Conservation (phyloP, 2,888 invertebrate species). For the Dryadula phaetusa region DNA sequence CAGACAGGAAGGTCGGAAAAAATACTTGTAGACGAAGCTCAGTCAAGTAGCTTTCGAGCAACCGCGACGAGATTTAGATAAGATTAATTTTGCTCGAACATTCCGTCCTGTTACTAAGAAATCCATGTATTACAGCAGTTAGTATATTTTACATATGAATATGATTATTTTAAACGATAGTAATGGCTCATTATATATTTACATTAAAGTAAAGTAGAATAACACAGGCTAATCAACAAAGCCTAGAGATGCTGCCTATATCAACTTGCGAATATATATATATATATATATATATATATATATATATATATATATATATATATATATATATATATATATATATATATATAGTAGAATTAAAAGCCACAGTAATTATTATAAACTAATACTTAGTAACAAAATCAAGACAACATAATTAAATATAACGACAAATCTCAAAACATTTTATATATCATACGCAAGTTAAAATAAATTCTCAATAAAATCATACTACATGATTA, state of each 20-base stretch:
- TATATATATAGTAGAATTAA: too few relatives aligned
- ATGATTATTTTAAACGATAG: background rate
- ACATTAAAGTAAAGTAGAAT: too few relatives aligned
- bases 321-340: too few relatives aligned
- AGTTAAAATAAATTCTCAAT: background rate
- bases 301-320: too few relatives aligned
- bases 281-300: too few relatives aligned
- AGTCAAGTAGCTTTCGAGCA: conserved; percentile 29
- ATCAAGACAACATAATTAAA: too few relatives aligned
- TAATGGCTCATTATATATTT: too few relatives aligned
- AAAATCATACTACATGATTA: background rate
- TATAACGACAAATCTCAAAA: background rate
- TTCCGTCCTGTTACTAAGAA: conserved; percentile 1
- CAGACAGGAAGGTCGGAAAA: conserved; percentile 38
- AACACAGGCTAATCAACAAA: too few relatives aligned
- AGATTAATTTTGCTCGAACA: conserved; percentile 26
- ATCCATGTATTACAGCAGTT: background rate
- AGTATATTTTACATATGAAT: background rate
- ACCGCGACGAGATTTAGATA: conserved; percentile 31
- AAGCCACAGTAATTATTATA: too few relatives aligned
- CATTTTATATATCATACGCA: background rate
- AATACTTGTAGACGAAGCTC: conserved; percentile 28
- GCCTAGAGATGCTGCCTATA: too few relatives aligned
- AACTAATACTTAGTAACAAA: too few relatives aligned
- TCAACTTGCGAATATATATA: too few relatives aligned